A percentile compares a stretch with the other conserved stretches of the same genome.
Conservation (phyloP, 2,888 invertebrate species). For the Orchesella flavescens region DNA sequence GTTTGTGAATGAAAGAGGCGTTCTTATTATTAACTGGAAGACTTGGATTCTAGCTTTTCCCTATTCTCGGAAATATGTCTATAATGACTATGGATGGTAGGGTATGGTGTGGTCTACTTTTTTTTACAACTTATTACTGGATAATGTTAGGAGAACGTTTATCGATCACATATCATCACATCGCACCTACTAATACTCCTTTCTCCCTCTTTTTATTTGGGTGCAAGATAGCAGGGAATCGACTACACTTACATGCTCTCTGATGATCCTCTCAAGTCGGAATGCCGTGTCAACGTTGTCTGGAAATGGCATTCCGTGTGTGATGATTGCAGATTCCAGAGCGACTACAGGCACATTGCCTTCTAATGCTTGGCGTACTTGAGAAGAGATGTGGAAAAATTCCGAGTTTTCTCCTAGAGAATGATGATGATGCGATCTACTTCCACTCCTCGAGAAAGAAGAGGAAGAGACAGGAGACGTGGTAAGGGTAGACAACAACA, state of each 20-base stretch:
- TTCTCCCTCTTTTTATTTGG: background rate
- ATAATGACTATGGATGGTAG: no score
- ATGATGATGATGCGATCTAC: background rate
- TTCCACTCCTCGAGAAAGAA: conserved; percentile 47
- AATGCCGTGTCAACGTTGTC: conserved; percentile 89
- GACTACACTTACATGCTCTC: conserved; percentile 75
- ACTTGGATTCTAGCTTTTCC: no score
- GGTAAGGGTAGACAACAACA: conserved; percentile 3
- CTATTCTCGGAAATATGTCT: no score
- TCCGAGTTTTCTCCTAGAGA: conserved; percentile 22
- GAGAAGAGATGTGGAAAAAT: conserved; percentile 73
- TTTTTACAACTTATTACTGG: no score
- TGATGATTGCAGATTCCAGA: conserved; percentile 97
- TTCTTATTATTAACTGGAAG: no score
- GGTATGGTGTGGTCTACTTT: no score
- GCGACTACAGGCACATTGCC: conserved; percentile 87
- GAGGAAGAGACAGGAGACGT: background rate
- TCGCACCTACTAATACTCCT: no score
- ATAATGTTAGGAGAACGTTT: background rate
- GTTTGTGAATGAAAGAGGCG: no score
- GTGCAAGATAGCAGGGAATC: background rate
- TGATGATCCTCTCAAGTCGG: conserved; percentile 86
- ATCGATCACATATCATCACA: conserved; percentile 30
- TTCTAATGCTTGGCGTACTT: conserved; percentile 81
- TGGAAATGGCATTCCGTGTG: conserved; percentile 98